Base-by-base conservation (phyloP, 1,140 invertebrate genomes). In the Wiebesia pumilae region DNA sequence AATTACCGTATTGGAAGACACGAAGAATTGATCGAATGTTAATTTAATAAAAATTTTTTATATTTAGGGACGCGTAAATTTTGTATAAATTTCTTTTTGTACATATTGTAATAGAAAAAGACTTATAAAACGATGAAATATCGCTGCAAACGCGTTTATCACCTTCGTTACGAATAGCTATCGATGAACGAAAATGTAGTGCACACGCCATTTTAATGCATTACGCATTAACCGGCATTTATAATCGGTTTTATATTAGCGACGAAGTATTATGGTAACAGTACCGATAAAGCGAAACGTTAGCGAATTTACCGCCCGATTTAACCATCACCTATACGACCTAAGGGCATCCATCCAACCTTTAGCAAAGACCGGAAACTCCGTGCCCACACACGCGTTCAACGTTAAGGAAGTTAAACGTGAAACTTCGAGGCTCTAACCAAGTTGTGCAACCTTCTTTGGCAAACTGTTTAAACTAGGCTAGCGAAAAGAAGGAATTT, bases 251-350 rank as follows among this genome's bases (percentile, higher is more conserved):
- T 80, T 73, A 71, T 85, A 83, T 75, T 75, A 77, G 82, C 71
- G 43, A 77, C 40, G 82, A 83, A 77, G 47, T 40, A 71, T 77
- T 40, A 62, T 14, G 35, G 38, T 38, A 27, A 21, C 33, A 62
- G 71, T 58, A 33, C 30, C 38, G 71, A 81, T 81, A 82, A 90
- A 90, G 88, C 88, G 88, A 89, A 91, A 90, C 89, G 90, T 89
- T 89, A 90, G 90, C 90, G 89, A 91, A 91, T 91, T 91, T 91
- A 90, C 89, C 90, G 88, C 90, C 88, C 90, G 90, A 91, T 91
- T 91, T 91, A 91, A 91, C 90, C 86, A 90, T 90, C 88, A 87
- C 86, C 87, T 81, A 67, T 88, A 77, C 90, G 86, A 89, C 88
- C 88, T 88, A 85, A 78, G 83, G 87, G 88, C 89, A 91, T 91